Base-by-base conservation (phyloP, 2,888 invertebrate species). In the Hyalella azteca region DNA sequence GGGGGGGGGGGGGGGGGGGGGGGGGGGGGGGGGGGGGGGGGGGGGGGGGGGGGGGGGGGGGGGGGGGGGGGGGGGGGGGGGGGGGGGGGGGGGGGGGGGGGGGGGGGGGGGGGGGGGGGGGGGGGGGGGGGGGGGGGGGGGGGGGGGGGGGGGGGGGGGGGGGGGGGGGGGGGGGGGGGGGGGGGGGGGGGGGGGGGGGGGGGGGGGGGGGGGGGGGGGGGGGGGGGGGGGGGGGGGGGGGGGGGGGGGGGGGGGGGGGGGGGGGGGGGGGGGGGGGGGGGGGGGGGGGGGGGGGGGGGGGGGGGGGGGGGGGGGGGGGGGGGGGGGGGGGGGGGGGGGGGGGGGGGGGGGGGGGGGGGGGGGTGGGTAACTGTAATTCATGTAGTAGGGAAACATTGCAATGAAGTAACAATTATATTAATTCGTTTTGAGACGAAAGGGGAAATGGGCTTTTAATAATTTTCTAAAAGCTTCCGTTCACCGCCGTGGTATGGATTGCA, bases 121-220 rank as follows among this genome's bases (percentile, higher is more conserved):
- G 26, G 39, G 73, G 19, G 41, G 15, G 40, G 39, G 22, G 40
- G 29, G 13, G 11, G 13, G 39, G 26, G 26, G 29, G 9, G 39
- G 39, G n/a, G 73, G 40, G 9, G 19, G 39, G 39, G 40, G 29
- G 40, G 39, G n/a, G 39, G 45, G 0, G 1, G 13, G 39, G 4
- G 3, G 75, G 32, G 13, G 9, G 15, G 39, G 22, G 75, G 41
- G 32, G 5, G 19, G 45, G 79, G 79, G 79, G 73, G 75, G 73
- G 66, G 11, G 79, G 75, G 60, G 75, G 75, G 50, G 66, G 45
- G 19, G 45, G 19, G 45, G 45, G 3, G 11, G 3, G 1, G 19
- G 3, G 11, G 3, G 19, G 3, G 19, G 45, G 45, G 3, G 1
- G 19, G 3, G 19, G 45, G 11, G 45, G 19, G 45, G 19, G 45